A percentile compares a stretch with the other conserved stretches of the same genome.
These are phyloP conservation scores for Teinopalpus imperialis DNA, from an alignment of 2,888 invertebrate genomes.

Conservation along the genomic window DNA sequence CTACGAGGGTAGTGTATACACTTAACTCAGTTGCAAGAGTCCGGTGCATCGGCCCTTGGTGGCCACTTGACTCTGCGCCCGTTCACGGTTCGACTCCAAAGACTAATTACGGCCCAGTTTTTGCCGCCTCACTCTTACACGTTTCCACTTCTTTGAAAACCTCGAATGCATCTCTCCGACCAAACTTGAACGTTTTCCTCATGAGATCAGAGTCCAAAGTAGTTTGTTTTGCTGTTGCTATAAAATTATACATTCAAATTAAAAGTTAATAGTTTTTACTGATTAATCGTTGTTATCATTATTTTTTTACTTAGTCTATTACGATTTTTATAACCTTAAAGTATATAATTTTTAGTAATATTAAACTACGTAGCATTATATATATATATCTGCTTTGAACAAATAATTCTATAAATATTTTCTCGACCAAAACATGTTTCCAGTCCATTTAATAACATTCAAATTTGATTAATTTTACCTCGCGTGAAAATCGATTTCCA, in stretches of 20 bases:
- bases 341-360: no score
- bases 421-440: constrained; percentile 18
- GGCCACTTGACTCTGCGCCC: constrained; percentile 46
- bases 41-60: constrained; percentile 45
- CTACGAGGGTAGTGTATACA: constrained; percentile 35
- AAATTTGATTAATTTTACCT: constrained; percentile 16
- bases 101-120: constrained; percentile 72
- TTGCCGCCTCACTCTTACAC: constrained; percentile 59
- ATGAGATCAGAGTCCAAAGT: constrained; percentile 46
- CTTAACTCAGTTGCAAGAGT: constrained; percentile 41
- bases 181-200: constrained; percentile 45
- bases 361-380: no score
- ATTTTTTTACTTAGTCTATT: no score
- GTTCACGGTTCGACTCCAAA: constrained; percentile 65
- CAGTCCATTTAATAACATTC: constrained; percentile 6
- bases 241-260: constrained; percentile 23
- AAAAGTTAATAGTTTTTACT: constrained; percentile 15
- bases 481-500: constrained; percentile 7
- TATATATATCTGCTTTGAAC: constrained; percentile 6
- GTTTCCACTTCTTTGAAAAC: constrained; percentile 50
- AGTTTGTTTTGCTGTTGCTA: constrained; percentile 33
- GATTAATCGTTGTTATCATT: no score
- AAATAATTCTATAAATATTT: constrained; percentile 16
- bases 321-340: no score
- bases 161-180: constrained; percentile 28